Conservation (phyloP, 1,140 invertebrate genomes). For the Bombus soroeensis region DNA sequence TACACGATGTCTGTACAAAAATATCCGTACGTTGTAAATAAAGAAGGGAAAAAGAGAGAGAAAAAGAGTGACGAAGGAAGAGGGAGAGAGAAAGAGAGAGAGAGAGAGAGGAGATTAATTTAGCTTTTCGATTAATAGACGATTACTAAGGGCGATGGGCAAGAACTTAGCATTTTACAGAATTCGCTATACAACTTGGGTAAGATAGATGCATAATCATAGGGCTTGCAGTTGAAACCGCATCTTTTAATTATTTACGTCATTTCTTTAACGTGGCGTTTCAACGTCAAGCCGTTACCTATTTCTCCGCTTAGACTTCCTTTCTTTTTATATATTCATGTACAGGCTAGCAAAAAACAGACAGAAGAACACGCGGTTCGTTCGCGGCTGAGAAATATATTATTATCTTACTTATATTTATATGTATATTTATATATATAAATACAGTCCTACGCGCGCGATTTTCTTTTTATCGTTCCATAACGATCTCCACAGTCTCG, state of each 20-base stretch:
- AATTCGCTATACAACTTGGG: slow-evolving; percentile 58
- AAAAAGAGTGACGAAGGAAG: slow-evolving; percentile 30
- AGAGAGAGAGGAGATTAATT: slow-evolving; percentile 33
- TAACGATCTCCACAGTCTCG: not conserved
- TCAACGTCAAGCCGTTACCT: slow-evolving; percentile 16
- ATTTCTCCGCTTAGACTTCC: not conserved
- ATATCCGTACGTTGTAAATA: slow-evolving; percentile 67
- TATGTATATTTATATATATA: slow-evolving; percentile 68
- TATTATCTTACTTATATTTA: slow-evolving; percentile 72
- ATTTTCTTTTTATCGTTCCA: not conserved
- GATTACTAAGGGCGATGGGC: slow-evolving; percentile 52
- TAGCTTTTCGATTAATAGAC: slow-evolving; percentile 33
- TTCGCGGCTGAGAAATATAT: slow-evolving; percentile 58
- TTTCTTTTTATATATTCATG: slow-evolving; percentile 14
- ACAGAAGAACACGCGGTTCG: not conserved
- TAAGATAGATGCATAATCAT: slow-evolving; percentile 2
- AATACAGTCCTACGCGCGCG: slow-evolving; percentile 57
- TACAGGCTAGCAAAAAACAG: slow-evolving; percentile 28
- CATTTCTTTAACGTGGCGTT: not conserved
- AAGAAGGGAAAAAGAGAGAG: slow-evolving; percentile 49
- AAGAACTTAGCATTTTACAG: slow-evolving; percentile 72
- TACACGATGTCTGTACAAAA: slow-evolving; percentile 72
- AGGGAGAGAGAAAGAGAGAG: not conserved
- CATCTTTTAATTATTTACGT: slow-evolving; percentile 17
- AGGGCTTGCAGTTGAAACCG: slow-evolving; percentile 40